phyloP scores from a whole-genome alignment of 2,113 vertebrate species.

The Rousettus leschenaultii region DNA sequence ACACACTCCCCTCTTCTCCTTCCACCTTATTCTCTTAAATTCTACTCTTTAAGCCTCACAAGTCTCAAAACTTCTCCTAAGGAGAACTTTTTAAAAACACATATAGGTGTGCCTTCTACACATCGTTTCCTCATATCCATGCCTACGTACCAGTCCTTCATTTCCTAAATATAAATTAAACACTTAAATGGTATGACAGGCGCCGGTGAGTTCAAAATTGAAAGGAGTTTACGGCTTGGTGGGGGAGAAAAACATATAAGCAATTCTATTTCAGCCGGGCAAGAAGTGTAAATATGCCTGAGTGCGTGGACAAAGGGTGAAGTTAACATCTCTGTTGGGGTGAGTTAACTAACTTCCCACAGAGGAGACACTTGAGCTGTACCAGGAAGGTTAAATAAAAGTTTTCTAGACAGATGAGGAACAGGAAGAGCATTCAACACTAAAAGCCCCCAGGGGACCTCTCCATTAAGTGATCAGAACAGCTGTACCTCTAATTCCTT shows the following conservation, averaged over 20 bases:
- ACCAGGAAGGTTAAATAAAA: not conserved
- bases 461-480: not conserved
- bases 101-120: not conserved
- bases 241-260: not conserved
- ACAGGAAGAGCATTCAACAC: not conserved
- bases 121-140: not conserved
- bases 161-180: not conserved
- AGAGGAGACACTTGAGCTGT: not conserved
- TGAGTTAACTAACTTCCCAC: not conserved
- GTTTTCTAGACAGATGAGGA: not conserved
- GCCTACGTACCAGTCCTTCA: not conserved
- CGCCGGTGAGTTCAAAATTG: not conserved
- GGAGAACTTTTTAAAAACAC: not conserved
- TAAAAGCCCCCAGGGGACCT: not conserved
- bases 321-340: not conserved
- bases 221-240: not conserved
- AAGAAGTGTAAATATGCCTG: not conserved
- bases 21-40: not conserved
- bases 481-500: not conserved
- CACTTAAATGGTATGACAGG: not conserved
- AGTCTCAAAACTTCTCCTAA: not conserved
- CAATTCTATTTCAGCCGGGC: not conserved
- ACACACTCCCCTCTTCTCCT: not conserved
- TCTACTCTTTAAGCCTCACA: not conserved
- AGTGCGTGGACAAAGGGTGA: not conserved